Conservation (phyloP, 2,888 invertebrate genomes). For the Melipona beecheii region DNA sequence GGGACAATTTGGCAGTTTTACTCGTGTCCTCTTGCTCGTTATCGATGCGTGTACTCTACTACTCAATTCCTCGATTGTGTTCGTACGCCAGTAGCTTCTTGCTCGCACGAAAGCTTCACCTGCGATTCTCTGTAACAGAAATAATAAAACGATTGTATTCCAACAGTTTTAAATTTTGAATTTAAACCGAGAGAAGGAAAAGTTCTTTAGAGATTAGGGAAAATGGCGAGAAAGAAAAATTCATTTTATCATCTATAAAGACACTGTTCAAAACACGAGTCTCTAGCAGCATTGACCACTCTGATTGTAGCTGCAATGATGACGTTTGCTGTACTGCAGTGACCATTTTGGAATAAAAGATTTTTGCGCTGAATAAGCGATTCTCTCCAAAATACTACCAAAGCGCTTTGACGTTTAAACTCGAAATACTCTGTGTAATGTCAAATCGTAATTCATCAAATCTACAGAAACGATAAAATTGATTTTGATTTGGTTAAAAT, state of each 20-base stretch:
- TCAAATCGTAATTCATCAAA: neutral
- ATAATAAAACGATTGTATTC: neutral
- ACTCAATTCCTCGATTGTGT: conserved; percentile 47
- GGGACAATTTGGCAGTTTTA: conserved; percentile 12
- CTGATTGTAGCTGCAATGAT: no score
- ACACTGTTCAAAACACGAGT: no score
- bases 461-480: neutral
- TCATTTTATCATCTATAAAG: no score
- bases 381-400: no score
- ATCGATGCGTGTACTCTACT: neutral
- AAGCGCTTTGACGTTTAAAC: no score
- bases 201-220: no score
- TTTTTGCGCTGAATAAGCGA: no score
- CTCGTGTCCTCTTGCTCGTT: neutral
- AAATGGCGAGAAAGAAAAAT: no score
- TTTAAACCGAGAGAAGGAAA: no score
- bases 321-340: no score
- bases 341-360: no score
- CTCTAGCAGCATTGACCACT: no score
- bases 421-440: neutral
- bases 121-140: conserved; percentile 36
- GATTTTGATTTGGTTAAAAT: neutral
- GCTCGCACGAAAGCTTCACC: neutral
- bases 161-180: neutral
- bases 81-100: neutral